Conservation (phyloP, 2,113 vertebrate species). For the Tricholaema leucomelas region DNA sequence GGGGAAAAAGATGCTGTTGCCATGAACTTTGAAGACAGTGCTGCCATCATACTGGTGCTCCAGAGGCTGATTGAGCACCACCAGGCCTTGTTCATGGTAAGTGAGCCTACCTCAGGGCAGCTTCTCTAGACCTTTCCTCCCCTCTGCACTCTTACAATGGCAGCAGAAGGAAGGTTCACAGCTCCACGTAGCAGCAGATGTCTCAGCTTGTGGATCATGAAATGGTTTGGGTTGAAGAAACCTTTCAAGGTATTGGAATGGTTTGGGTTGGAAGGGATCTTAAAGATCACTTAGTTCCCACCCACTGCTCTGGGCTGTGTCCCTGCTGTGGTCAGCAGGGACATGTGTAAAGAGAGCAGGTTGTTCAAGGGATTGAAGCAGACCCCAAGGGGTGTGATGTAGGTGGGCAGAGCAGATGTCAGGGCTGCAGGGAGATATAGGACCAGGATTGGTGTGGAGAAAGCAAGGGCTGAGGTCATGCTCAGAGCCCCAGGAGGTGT, state of each 20-base stretch:
- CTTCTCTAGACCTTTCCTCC: background rate
- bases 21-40: constrained; percentile 85
- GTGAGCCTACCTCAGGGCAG: background rate
- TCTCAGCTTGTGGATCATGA: background rate
- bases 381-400: background rate
- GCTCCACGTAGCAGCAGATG: background rate
- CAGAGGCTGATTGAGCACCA: constrained; percentile 88
- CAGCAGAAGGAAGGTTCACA: background rate
- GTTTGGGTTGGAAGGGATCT: background rate
- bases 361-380: background rate
- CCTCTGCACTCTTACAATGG: background rate
- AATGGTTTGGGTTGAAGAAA: background rate
- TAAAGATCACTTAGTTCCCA: background rate
- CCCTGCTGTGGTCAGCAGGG: background rate
- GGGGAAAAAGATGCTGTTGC: constrained; percentile 74
- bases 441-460: fast-evolving
- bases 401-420: background rate
- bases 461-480: background rate
- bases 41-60: constrained; percentile 84
- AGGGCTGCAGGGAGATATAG: background rate
- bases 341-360: background rate
- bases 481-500: background rate
- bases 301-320: too few species aligned
- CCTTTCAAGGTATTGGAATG: background rate
- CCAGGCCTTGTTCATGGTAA: constrained; percentile 84